Conservation (phyloP, 2,113 vertebrate species). For the Dicerorhinus sumatrensis region DNA sequence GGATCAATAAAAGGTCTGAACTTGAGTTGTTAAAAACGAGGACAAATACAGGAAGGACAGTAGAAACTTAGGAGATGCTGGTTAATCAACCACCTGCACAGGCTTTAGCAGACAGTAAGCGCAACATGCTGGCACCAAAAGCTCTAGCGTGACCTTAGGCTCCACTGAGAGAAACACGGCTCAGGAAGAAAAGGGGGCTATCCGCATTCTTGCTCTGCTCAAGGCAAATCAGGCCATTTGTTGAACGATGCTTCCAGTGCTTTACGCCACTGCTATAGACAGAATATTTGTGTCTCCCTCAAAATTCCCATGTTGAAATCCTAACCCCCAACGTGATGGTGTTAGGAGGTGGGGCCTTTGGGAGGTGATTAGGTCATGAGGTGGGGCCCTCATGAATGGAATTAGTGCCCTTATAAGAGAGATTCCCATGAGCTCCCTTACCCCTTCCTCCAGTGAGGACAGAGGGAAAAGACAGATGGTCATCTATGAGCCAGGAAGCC, state of each 20-base stretch:
- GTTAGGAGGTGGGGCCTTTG: neutral
- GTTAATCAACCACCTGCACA: neutral
- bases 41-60: neutral
- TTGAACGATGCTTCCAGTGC: neutral
- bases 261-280: neutral
- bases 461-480: neutral
- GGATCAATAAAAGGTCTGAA: neutral
- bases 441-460: neutral
- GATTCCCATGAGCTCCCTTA: no score
- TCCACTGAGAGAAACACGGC: neutral
- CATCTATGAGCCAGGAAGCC: neutral
- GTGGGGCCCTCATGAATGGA: neutral
- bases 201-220: neutral
- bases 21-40: slow-evolving; percentile 28
- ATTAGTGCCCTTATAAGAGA: neutral
- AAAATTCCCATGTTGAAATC: neutral
- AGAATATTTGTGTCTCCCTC: neutral
- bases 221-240: neutral
- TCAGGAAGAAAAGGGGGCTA: neutral
- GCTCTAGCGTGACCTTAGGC: neutral
- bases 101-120: neutral
- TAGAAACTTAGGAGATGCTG: neutral
- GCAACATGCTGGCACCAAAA: neutral
- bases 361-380: neutral
- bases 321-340: no score